Conservation (phyloP, 2,113 vertebrate species). For the Sebastes schlegelii region DNA sequence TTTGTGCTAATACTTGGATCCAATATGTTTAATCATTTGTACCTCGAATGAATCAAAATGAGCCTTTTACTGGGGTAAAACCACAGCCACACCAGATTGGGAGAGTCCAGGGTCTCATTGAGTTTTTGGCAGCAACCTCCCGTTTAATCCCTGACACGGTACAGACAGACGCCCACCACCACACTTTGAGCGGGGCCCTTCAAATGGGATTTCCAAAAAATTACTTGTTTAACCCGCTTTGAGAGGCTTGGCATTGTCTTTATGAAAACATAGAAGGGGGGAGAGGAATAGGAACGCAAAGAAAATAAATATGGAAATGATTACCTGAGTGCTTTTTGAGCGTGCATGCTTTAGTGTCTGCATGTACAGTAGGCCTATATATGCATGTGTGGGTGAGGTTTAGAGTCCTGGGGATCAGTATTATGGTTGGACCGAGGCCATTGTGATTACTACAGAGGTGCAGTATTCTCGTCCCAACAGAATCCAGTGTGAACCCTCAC, state of each 20-base stretch:
- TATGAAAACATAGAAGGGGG: slow-evolving; percentile 37
- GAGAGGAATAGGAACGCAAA: slow-evolving; percentile 52
- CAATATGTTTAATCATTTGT: slow-evolving; percentile 54
- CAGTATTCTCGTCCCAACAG: slow-evolving; percentile 57
- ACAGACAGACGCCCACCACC: slow-evolving; percentile 36
- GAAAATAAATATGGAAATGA: slow-evolving; percentile 73
- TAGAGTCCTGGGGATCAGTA: slow-evolving; percentile 52
- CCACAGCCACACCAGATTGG: slow-evolving; percentile 42
- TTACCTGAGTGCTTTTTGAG: slow-evolving; percentile 62
- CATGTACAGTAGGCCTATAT: slow-evolving; percentile 3
- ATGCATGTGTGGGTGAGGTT: slow-evolving; percentile 18
- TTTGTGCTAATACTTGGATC: slow-evolving; percentile 58
- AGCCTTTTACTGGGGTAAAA: slow-evolving; percentile 50
- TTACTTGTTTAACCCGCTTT: slow-evolving; percentile 50
- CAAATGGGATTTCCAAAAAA: slow-evolving; percentile 61
- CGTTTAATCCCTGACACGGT: slow-evolving; percentile 54
- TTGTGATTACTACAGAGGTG: slow-evolving; percentile 66
- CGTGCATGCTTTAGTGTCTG: slow-evolving; percentile 25
- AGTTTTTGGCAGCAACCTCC: slow-evolving; percentile 40
- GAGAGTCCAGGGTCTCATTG: slow-evolving; percentile 38
- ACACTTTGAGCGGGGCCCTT: slow-evolving; percentile 37
- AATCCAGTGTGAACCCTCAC: slow-evolving; percentile 50
- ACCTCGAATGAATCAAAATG: slow-evolving; percentile 56
- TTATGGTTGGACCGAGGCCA: slow-evolving; percentile 71
- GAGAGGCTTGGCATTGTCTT: slow-evolving; percentile 61